These are phyloP conservation scores for Oncorhynchus gorbuscha DNA, from an alignment of 2,113 vertebrate genomes.

Conservation along the genomic window DNA sequence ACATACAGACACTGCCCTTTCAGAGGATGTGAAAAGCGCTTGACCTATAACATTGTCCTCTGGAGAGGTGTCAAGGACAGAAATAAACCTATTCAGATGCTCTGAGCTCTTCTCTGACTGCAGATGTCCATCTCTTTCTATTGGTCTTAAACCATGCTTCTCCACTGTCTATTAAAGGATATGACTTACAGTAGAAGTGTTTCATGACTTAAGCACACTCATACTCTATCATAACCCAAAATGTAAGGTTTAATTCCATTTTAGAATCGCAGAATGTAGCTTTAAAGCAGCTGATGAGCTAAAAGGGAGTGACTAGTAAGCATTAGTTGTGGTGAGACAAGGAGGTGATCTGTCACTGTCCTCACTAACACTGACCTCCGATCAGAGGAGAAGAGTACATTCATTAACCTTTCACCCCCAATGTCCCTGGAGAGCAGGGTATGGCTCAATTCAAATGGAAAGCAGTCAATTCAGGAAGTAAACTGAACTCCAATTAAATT, in stretches of 20 bases:
- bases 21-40: not conserved
- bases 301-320: not conserved
- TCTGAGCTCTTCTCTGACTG: not conserved
- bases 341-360: not conserved
- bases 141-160: not conserved
- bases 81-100: not conserved
- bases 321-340: not conserved
- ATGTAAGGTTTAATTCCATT: no score
- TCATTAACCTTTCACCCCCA: not conserved
- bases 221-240: no score
- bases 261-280: no score
- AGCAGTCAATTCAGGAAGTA: no score
- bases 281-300: not conserved
- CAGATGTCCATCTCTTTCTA: no score
- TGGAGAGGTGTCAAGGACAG: not conserved
- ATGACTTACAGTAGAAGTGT: no score
- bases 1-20: not conserved
- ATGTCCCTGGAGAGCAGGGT: slow-evolving; percentile 25
- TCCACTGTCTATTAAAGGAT: not conserved
- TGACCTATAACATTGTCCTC: slow-evolving; percentile 6
- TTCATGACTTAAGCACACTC: no score
- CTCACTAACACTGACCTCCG: not conserved
- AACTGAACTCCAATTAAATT: no score
- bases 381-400: not conserved
- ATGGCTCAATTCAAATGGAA: no score